Conservation (phyloP, 2,113 vertebrate genomes). For the Nothobranchius kuhntae region DNA sequence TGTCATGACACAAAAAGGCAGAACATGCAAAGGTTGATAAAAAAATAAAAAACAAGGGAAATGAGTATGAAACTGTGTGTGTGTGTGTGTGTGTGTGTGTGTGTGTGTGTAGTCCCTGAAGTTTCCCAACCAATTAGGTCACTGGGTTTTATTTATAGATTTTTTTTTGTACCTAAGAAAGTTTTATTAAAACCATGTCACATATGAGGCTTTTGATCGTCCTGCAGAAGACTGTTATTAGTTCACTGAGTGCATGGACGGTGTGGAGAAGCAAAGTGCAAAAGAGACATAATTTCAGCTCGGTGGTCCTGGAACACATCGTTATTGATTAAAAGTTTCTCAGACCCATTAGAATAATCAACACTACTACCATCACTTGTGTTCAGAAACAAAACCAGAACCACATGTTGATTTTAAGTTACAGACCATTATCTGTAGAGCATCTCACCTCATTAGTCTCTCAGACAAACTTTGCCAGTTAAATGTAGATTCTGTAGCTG, state of each 20-base stretch:
- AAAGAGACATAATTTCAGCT: slow-evolving; percentile 5
- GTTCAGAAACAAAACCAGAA: not conserved
- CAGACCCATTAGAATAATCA: not conserved
- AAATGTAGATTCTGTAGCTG: too few relatives aligned
- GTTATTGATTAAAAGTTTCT: slow-evolving; percentile 12
- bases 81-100: slow-evolving; percentile 1
- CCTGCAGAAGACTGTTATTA: slow-evolving; percentile 14
- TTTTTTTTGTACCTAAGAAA: slow-evolving; percentile 2
- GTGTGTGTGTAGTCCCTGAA: slow-evolving; percentile 7
- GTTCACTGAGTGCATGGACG: slow-evolving; percentile 15
- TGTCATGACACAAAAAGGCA: too few relatives aligned
- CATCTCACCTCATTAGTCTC: too few relatives aligned
- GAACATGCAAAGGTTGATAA: not conserved
- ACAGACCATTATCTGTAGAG: too few relatives aligned
- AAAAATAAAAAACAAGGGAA: not conserved
- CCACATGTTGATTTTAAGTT: too few relatives aligned
- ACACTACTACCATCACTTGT: not conserved
- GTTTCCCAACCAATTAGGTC: slow-evolving; percentile 49
- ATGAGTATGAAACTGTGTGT: not conserved
- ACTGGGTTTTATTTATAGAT: slow-evolving; percentile 40
- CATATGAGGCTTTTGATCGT: slow-evolving; percentile 53
- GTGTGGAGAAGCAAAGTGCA: slow-evolving; percentile 16
- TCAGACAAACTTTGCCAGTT: too few relatives aligned
- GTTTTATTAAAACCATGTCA: slow-evolving; percentile 47
- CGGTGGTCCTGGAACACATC: slow-evolving; percentile 8